Conservation (phyloP, 2,888 invertebrate genomes). For the Dynastes maya region DNA sequence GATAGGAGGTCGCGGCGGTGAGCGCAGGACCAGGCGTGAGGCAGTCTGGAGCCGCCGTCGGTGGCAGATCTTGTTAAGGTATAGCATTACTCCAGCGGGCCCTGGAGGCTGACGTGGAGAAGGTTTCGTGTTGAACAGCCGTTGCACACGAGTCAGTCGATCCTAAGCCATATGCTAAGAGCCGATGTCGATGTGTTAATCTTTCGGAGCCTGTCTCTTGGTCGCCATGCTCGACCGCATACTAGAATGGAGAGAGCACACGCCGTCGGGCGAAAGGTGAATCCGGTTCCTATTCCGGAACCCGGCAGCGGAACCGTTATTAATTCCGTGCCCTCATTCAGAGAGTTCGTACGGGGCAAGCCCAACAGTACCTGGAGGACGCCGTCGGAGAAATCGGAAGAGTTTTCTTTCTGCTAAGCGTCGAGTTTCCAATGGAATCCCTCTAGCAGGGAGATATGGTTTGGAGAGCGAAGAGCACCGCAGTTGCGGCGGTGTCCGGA, state of each 20-base stretch:
- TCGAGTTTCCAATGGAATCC: constrained; percentile 60
- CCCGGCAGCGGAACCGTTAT: constrained; percentile 70
- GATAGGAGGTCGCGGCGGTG: constrained; percentile 74
- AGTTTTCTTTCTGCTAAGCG: constrained; percentile 69
- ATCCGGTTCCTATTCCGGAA: constrained; percentile 76
- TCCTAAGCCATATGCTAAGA: constrained; percentile 73
- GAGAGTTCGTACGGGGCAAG: constrained; percentile 71
- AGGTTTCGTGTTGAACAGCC: constrained; percentile 78
- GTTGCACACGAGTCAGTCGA: constrained; percentile 75
- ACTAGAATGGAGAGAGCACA: constrained; percentile 62
- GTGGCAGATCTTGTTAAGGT: constrained; percentile 78
- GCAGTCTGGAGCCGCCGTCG: constrained; percentile 73
- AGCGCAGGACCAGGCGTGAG: constrained; percentile 76
- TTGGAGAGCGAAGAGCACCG: constrained; percentile 53
- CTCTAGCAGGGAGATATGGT: background rate
- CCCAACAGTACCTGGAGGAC: constrained; percentile 74
- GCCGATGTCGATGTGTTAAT: background rate
- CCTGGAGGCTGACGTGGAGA: constrained; percentile 76
- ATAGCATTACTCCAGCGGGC: constrained; percentile 78
- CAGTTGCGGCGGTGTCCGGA: constrained; percentile 60
- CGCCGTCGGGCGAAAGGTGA: constrained; percentile 73
- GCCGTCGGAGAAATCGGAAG: constrained; percentile 73
- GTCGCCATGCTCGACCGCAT: no score
- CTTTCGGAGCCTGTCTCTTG: background rate
- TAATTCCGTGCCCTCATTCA: constrained; percentile 70